Evolutionary conservation across 2,113 vertebrate species (phyloP), one percentile per base, ranked within the genome.

Genomic region (Formicarius rufipectus): DNA sequence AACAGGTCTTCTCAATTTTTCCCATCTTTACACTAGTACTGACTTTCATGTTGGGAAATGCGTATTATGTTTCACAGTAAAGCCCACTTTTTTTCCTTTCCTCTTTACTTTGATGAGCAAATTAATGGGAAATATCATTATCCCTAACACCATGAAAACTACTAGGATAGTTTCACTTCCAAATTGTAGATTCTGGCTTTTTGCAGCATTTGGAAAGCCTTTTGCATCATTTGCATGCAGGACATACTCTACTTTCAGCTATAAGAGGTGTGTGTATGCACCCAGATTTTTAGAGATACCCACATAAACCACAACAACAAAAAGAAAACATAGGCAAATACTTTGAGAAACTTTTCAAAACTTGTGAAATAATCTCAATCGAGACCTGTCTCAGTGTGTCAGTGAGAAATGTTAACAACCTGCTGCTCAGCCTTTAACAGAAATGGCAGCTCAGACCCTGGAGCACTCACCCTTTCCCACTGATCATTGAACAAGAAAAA

Each of bases 191-290:
- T 88, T 83, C 49, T 75, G 58, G 45, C 21, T 79, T 37, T 89
- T 39, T 64, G 9, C 25, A 79, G 4, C 23, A 40, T 47, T 55
- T 40, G 12, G 37, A 64, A 80, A 90, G 20, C 4, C 4, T 66
- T 63, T 56, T 68, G 4, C 28, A 45, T 24, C 5, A 35, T 73
- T 73, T 77, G 10, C 18, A 42, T 30, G 7, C 9, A n/a, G 35
- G 35, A 50, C 2, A n/a, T 63, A 27, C 4, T 89, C 58, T 63
- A 6, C 10, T 63, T 89, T 68, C 42, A 69, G 15, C 18, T 66
- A 21, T 10, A 78, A 39, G 25, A 71, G 5, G 4, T 0, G 0
- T 33, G 56, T 2, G 3, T 18, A 30, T 42, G 69, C 77, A 63
- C 1, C 4, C 23, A 59, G 19, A 7, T 35, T 40, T 88, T 42